Conservation (phyloP, 2,113 vertebrate genomes). For the Eretmochelys imbricata region DNA sequence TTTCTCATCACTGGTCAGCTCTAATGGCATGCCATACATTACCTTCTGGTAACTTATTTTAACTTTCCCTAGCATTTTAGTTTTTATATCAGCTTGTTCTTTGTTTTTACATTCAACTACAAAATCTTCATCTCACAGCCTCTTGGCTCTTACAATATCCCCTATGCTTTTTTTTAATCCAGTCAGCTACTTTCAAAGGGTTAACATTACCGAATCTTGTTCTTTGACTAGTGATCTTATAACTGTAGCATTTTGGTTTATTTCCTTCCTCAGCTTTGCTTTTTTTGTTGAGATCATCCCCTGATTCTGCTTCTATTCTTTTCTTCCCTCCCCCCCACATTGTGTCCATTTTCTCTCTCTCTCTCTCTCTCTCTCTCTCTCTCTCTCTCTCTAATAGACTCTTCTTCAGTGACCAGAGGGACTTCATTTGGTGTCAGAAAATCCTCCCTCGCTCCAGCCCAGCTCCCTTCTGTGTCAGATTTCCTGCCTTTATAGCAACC, state of each 20-base stretch:
- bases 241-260: neutral
- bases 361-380: neutral
- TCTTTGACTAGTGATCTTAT: neutral
- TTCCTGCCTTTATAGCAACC: neutral
- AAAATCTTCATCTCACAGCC: neutral
- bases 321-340: rapidly evolving
- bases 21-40: neutral
- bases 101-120: neutral
- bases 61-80: neutral
- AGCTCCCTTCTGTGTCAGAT: neutral
- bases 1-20: neutral
- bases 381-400: too few species aligned
- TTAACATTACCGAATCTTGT: neutral
- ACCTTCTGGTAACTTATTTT: neutral
- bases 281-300: neutral
- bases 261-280: neutral
- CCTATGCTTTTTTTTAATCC: neutral
- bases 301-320: neutral
- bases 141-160: neutral
- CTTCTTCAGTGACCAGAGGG: neutral
- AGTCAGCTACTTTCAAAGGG: neutral
- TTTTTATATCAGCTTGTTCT: neutral
- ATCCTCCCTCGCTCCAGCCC: neutral
- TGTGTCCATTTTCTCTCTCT: neutral
- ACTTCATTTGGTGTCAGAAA: neutral